phyloP scores from a whole-genome alignment of 2,888 invertebrate species.

The Bombylius major region DNA sequence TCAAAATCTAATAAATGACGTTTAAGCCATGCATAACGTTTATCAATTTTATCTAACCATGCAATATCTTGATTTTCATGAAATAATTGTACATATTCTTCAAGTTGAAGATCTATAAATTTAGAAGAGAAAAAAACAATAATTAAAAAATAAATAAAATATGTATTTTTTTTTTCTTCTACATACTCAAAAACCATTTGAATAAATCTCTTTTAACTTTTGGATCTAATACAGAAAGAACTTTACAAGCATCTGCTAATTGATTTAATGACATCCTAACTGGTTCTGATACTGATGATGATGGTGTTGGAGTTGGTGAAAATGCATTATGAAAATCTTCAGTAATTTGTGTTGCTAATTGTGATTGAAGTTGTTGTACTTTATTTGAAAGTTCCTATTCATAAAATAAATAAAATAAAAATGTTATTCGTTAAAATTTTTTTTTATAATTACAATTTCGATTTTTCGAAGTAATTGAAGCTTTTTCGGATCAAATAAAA shows the following conservation, averaged over 20 bases:
- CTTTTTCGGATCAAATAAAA: too few species aligned
- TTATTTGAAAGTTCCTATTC: constrained; percentile 58
- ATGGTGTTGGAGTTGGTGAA: constrained; percentile 46
- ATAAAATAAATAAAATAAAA: not conserved
- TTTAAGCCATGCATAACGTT: constrained; percentile 92
- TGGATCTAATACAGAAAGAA: constrained; percentile 76
- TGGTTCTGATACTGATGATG: constrained; percentile 22
- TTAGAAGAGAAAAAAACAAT: not conserved
- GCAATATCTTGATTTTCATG: constrained; percentile 91
- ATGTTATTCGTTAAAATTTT: too few species aligned
- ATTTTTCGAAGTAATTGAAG: too few species aligned
- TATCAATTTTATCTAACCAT: constrained; percentile 92
- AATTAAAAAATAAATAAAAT: not conserved
- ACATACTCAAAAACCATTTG: constrained; percentile 68
- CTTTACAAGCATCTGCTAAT: constrained; percentile 66
- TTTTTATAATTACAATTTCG: too few species aligned
- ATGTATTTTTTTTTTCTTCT: not conserved
- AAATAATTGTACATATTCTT: constrained; percentile 90
- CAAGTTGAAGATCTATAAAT: constrained; percentile 49
- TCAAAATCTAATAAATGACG: constrained; percentile 89
- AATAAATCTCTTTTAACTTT: constrained; percentile 75
- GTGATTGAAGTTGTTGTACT: constrained; percentile 61
- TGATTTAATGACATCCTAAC: constrained; percentile 42
- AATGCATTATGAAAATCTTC: constrained; percentile 84
- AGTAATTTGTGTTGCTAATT: constrained; percentile 77